Base-by-base conservation (phyloP, 1,140 invertebrate genomes). In the Hirudo medicinalis region DNA sequence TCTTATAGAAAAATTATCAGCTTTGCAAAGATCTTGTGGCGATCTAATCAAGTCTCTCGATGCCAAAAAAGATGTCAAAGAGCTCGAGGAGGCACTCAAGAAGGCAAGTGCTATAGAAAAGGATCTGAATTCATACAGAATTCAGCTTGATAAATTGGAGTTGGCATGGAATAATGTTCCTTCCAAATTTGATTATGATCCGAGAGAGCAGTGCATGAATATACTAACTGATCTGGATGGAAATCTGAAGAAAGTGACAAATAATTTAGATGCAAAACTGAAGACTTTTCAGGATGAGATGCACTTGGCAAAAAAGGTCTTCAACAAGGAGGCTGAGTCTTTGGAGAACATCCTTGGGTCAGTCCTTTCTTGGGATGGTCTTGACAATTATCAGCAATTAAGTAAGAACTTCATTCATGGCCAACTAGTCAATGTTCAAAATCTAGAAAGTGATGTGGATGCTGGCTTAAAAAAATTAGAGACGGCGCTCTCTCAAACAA, bases 301-400 rank as follows among this genome's bases (percentile, higher is more conserved):
- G 29, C 22, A 63, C 57, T 15, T 6, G 29, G 19, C 29, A 13
- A 63, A 22, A 32, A 63, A 63, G 19, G 29, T 25, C 19, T 63
- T 63, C 17, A n/a, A 63, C 20, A 32, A 63, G 11, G 29, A 63
- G 29, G 57, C 19, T 11, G 29, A 63, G 22, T 63, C 57, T 22
- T 63, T 63, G 57, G 57, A 63, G 19, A 15, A 25, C 11, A 25
- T 63, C 19, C 29, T 63, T 22, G 5, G 57, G 22, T 32, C 29
- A 22, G 8, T 6, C 29, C 57, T 32, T 25, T 6, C 57, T 2
- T 63, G 57, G 57, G 11, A 63, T 13, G 29, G 57, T 11, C 57
- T 63, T 25, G 57, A 63, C 20, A 25, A 63, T 63, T 63, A 63
- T 22, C 57, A 63, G 19, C 57, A 22, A 63, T 63, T 63, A 25